These are phyloP conservation scores for Hippocampus barbouri DNA, from an alignment of 2,113 vertebrate species.

Conservation along the genomic window DNA sequence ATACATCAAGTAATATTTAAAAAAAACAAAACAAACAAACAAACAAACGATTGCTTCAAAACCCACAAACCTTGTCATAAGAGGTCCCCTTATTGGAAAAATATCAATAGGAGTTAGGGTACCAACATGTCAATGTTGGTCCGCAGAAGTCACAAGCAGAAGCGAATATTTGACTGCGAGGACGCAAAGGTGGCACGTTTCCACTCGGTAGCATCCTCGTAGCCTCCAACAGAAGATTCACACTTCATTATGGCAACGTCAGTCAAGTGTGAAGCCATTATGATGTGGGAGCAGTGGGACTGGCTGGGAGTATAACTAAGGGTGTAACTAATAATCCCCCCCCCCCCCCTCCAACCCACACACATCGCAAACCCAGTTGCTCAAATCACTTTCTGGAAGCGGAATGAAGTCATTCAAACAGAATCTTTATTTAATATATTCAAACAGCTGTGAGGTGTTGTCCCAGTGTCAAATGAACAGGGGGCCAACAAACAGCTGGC, in stretches of 20 bases:
- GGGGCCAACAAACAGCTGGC: conserved; percentile 54
- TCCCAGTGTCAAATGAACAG: conserved; percentile 54
- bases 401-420: conserved; percentile 46
- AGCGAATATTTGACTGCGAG: conserved; percentile 14
- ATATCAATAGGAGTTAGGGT: background rate
- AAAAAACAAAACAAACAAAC: no score
- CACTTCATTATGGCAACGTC: conserved; percentile 65
- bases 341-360: background rate
- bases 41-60: no score
- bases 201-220: conserved; percentile 39
- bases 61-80: no score
- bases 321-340: conserved; percentile 36
- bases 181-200: conserved; percentile 41
- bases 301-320: conserved; percentile 1
- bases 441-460: conserved; percentile 62
- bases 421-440: conserved; percentile 54
- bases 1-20: background rate
- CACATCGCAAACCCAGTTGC: background rate
- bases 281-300: conserved; percentile 44
- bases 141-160: conserved; percentile 6
- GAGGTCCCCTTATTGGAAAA: background rate
- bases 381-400: conserved; percentile 39
- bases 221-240: conserved; percentile 53
- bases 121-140: conserved; percentile 1
- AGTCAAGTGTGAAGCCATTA: conserved; percentile 56